phyloP scores from a whole-genome alignment of 1,140 invertebrate genomes.

The Drosophila biarmipes region DNA sequence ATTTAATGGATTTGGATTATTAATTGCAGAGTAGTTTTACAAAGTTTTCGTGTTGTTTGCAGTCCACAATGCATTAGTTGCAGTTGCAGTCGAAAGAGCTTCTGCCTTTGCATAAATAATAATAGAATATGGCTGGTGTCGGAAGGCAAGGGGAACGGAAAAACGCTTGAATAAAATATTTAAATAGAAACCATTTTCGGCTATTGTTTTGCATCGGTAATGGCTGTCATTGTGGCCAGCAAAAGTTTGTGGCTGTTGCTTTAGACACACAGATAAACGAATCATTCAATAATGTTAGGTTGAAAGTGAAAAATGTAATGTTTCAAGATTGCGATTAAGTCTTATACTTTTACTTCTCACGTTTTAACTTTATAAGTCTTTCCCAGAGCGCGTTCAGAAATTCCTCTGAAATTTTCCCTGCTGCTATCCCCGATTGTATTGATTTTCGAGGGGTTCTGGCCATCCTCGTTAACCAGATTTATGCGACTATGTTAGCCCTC shows the following conservation, averaged over 20 bases:
- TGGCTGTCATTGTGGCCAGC: slow-evolving; percentile 7
- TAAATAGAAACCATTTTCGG: slow-evolving; percentile 6
- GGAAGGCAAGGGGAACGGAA: background rate
- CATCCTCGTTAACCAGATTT: slow-evolving; percentile 53
- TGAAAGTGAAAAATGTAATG: no score
- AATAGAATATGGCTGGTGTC: slow-evolving; percentile 15
- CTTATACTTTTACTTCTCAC: no score
- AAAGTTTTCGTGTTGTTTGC: background rate
- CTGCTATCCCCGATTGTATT: slow-evolving; percentile 2
- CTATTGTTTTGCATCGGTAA: slow-evolving; percentile 13
- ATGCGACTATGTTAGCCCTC: slow-evolving; percentile 48
- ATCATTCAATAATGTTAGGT: no score
- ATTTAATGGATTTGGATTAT: slow-evolving; percentile 25
- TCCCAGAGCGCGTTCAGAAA: background rate
- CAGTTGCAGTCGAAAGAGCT: slow-evolving; percentile 1
- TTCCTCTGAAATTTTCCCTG: background rate
- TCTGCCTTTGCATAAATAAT: slow-evolving; percentile 24
- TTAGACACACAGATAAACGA: background rate
- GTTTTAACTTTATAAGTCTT: no score
- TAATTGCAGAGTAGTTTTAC: slow-evolving; percentile 9
- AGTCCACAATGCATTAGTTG: slow-evolving; percentile 17
- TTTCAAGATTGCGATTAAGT: no score
- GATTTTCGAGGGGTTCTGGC: slow-evolving; percentile 9
- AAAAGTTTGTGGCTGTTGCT: background rate
- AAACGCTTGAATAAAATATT: background rate